Percentiles rank a stretch among this genome's conserved stretches.
These are phyloP conservation scores for Melitaea cinxia DNA, from an alignment of 1,140 invertebrate species.

Conservation along the genomic window DNA sequence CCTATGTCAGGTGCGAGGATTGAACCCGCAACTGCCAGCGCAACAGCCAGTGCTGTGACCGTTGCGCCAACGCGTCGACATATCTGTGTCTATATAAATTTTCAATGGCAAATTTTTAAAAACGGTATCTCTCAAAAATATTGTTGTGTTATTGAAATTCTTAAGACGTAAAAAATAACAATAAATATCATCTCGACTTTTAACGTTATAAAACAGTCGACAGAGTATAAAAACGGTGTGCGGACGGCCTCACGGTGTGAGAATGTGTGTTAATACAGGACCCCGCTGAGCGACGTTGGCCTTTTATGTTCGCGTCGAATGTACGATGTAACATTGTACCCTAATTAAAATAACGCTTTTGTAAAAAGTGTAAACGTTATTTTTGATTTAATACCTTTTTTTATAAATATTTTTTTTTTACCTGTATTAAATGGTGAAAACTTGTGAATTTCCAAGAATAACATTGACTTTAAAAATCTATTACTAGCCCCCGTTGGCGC, in stretches of 20 bases:
- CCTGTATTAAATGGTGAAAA: not conserved
- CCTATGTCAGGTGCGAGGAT: too few species aligned
- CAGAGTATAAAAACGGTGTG: slow-evolving; percentile 1
- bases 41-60: too few species aligned
- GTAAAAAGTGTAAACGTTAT: not conserved
- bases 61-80: too few species aligned
- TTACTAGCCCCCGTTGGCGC: too few species aligned
- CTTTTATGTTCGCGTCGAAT: slow-evolving; percentile 8
- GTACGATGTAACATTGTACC: not conserved
- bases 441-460: too few species aligned
- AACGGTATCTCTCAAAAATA: too few species aligned
- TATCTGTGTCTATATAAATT: too few species aligned
- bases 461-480: too few species aligned
- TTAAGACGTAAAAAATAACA: not conserved
- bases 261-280: slow-evolving; percentile 60
- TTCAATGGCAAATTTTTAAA: too few species aligned
- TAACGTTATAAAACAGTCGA: slow-evolving; percentile 8
- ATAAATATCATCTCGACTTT: not conserved
- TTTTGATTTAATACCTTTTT: not conserved
- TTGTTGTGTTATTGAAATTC: not conserved
- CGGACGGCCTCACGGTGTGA: slow-evolving; percentile 42
- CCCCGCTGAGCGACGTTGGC: slow-evolving; percentile 44
- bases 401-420: not conserved
- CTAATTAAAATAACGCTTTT: not conserved
- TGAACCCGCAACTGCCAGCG: too few species aligned